Conservation (phyloP, 1,140 invertebrate genomes). For the Drosophila arawakana region DNA sequence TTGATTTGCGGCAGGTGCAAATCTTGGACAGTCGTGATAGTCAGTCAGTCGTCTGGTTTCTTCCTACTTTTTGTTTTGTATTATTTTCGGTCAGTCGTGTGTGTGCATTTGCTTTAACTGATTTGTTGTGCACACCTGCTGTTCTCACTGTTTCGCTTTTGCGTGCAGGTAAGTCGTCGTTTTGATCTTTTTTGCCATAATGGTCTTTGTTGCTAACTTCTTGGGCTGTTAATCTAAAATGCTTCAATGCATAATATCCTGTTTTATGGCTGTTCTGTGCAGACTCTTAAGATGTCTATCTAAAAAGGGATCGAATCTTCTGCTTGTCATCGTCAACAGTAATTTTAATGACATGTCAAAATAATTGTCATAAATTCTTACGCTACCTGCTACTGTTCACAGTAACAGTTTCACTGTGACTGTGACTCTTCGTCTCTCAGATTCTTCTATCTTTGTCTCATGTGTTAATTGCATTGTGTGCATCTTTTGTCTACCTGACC, state of each 20-base stretch:
- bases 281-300: slow-evolving; percentile 52
- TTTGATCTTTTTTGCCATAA: slow-evolving; percentile 59
- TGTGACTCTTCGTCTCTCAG: slow-evolving; percentile 3
- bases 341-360: slow-evolving; percentile 58
- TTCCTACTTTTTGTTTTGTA: slow-evolving; percentile 9
- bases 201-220: slow-evolving; percentile 50
- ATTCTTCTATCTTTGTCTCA: slow-evolving; percentile 1
- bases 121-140: slow-evolving; percentile 76
- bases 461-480: slow-evolving; percentile 62
- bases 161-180: slow-evolving; percentile 35
- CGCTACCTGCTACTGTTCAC: slow-evolving; percentile 65
- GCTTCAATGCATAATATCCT: slow-evolving; percentile 59
- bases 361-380: slow-evolving; percentile 73
- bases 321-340: slow-evolving; percentile 41
- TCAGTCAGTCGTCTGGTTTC: slow-evolving; percentile 40
- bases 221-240: slow-evolving; percentile 64
- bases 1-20: slow-evolving; percentile 79
- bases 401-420: slow-evolving; percentile 12
- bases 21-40: slow-evolving; percentile 38
- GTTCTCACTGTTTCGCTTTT: slow-evolving; percentile 27
- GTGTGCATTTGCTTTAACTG: slow-evolving; percentile 55
- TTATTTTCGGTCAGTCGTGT: slow-evolving; percentile 30
- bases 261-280: slow-evolving; percentile 44
- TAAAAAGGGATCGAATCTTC: slow-evolving; percentile 23
- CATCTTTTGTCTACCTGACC: slow-evolving; percentile 20